A percentile compares a stretch with the other conserved stretches of the same genome.
Evolutionary conservation across 2,113 vertebrate genomes (phyloP).

Genomic region (Aegithalos caudatus): DNA sequence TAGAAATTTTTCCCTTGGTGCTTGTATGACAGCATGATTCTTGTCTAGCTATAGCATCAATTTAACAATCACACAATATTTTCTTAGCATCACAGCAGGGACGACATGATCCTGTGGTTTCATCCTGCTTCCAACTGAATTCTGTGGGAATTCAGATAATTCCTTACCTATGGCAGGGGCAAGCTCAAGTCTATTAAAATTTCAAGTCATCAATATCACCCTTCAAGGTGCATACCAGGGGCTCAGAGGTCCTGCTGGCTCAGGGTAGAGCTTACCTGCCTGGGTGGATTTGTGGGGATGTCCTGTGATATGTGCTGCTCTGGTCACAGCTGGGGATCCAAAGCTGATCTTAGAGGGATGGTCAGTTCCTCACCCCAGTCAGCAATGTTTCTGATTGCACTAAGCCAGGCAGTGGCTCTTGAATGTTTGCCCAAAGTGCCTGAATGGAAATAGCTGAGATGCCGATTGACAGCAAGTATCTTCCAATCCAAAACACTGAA

Average conservation of each 20-base stretch:
- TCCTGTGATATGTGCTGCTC: not conserved
- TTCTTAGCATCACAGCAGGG: not conserved
- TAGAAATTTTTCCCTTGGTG: not conserved
- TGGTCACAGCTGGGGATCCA: not conserved
- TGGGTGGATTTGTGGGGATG: not conserved
- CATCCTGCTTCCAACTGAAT: not conserved
- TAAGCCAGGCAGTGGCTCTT: not conserved
- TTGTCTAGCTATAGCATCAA: not conserved
- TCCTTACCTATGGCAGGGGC: not conserved
- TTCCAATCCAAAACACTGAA: not conserved
- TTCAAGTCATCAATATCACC: not conserved
- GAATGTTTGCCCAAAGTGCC: not conserved
- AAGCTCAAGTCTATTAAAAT: not conserved
- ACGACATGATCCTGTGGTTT: not conserved
- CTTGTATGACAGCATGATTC: not conserved
- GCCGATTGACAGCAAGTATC: not conserved
- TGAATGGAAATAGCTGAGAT: not conserved
- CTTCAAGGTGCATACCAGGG: not conserved
- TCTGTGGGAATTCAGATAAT: not conserved
- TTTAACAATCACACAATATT: not conserved
- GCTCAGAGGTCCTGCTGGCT: not conserved
- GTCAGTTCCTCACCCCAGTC: fast-evolving
- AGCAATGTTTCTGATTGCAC: not conserved
- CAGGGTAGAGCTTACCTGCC: not conserved
- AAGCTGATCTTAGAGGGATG: not conserved